Percentiles rank a stretch among this genome's conserved stretches.
Evolutionary conservation across 2,113 vertebrate genomes (phyloP).

Genomic region (Dascyllus trimaculatus): DNA sequence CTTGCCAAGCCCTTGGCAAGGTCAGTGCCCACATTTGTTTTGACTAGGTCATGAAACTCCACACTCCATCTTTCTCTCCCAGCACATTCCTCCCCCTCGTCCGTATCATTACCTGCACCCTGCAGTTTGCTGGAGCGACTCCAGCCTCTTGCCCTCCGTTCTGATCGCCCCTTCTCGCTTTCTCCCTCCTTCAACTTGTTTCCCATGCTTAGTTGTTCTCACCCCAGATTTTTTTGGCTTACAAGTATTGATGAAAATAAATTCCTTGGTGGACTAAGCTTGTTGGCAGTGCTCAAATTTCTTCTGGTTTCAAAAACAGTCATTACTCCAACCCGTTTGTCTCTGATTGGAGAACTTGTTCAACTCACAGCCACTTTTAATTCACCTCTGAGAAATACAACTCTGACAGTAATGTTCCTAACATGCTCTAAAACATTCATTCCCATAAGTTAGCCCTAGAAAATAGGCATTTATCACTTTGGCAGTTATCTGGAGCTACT

Average conservation of each 20-base stretch:
- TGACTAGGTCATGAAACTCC: constrained; percentile 66
- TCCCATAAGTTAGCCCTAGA: neutral
- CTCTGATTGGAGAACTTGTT: constrained; percentile 44
- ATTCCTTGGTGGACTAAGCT: constrained; percentile 40
- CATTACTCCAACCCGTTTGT: constrained; percentile 48
- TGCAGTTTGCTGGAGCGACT: constrained; percentile 26
- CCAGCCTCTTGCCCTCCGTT: constrained; percentile 21
- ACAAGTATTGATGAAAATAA: constrained; percentile 57
- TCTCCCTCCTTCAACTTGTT: constrained; percentile 26
- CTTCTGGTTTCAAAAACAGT: constrained; percentile 31
- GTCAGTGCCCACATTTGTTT: constrained; percentile 72
- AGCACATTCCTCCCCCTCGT: constrained; percentile 52
- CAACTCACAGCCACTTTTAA: constrained; percentile 40
- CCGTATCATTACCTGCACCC: constrained; percentile 61
- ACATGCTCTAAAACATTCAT: constrained; percentile 20
- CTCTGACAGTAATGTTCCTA: constrained; percentile 14
- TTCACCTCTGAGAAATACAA: constrained; percentile 7
- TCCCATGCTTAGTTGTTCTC: constrained; percentile 50
- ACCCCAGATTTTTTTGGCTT: constrained; percentile 41
- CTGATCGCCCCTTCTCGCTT: constrained; percentile 7
- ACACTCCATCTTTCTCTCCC: constrained; percentile 52
- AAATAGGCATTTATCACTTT: constrained; percentile 26
- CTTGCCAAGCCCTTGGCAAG: constrained; percentile 63
- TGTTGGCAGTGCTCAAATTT: constrained; percentile 38
- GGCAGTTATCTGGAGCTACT: constrained; percentile 18